Evolutionary conservation across 2,888 invertebrate genomes (phyloP), one percentile per base, ranked within the genome.

Genomic region (Carpatolechia fugitivella): DNA sequence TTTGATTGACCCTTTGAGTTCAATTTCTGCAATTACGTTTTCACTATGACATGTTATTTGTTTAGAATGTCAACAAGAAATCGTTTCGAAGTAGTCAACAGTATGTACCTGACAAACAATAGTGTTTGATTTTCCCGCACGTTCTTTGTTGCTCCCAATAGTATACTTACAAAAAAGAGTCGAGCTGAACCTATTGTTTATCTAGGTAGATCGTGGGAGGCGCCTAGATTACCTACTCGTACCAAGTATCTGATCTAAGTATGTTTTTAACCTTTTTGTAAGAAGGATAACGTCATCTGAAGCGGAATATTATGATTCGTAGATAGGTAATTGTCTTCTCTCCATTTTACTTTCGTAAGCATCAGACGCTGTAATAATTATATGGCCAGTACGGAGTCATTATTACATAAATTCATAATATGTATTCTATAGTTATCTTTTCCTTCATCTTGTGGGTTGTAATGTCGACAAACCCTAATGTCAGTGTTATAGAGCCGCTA

Each of bases 21-120:
- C 3, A 38, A 11, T n/a, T 36, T n/a, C 10, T 16, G 16, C n/a
- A 1, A 44, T n/a, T 44, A 8, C 41, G 5, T 44, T 44, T 44
- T 44, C 41, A 20, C 20, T 44, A 18, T 38, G 38, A 38, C 16
- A 13, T 38, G 38, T 44, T 10, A 16, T 47, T 31, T 47, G 38
- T 50, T 50, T 50, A 8, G 29, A 50, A 38, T 38, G 29, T 13
- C 7, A 13, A 59, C 59, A 56, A 52, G 56, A 41, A 38, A 55
- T 54, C 60, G 64, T 64, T 58, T 49, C 35, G 33, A 35, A 29
- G 13, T 10, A 35, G 57, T 62, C 54, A 59, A 59, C 58, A 64
- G n/a, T n/a, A n/a, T n/a, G n/a, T n/a, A n/a, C n/a, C 59, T 56
- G 56, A 64, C 63, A 65, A 57, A 64, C 63, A 65, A 64, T 60